Evolutionary conservation across 2,797 vertebrate genomes (phyloP).

Genomic region (Syncerus caffer): DNA sequence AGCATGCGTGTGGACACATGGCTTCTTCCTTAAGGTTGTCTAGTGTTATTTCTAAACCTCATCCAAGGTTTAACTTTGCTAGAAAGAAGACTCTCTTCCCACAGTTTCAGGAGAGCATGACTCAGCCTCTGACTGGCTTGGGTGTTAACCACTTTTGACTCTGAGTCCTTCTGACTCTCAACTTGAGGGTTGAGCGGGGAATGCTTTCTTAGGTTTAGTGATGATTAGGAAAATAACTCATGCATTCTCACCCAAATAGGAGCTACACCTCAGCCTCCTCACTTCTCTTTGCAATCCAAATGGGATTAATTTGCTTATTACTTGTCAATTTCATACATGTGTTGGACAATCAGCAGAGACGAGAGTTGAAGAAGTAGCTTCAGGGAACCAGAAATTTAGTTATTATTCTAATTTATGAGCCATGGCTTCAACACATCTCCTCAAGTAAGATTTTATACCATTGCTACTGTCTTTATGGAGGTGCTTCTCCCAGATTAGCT

Average conservation of each 20-base stretch:
- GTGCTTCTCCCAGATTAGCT: not conserved
- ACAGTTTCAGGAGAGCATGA: not conserved
- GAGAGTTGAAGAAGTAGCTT: not conserved
- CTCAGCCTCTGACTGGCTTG: not conserved
- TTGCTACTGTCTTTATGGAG: not conserved
- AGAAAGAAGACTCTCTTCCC: not conserved
- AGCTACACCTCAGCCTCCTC: not conserved
- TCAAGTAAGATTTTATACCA: not conserved
- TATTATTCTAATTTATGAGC: not conserved
- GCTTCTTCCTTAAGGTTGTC: not conserved
- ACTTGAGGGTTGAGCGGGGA: not conserved
- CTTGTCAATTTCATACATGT: not conserved
- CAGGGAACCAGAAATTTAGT: not conserved
- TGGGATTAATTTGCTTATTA: not conserved
- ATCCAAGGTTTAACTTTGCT: not conserved
- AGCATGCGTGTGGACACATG: accelerated
- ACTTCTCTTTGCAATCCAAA: not conserved
- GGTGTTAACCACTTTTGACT: not conserved
- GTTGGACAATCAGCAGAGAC: not conserved
- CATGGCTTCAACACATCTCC: not conserved
- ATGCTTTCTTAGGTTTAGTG: not conserved
- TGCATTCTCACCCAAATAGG: not conserved
- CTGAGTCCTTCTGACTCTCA: not conserved
- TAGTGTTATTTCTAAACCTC: not conserved
- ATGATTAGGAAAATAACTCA: not conserved